These are phyloP conservation scores for Apotomis turbidana DNA, from an alignment of 2,888 invertebrate genomes.

Conservation along the genomic window DNA sequence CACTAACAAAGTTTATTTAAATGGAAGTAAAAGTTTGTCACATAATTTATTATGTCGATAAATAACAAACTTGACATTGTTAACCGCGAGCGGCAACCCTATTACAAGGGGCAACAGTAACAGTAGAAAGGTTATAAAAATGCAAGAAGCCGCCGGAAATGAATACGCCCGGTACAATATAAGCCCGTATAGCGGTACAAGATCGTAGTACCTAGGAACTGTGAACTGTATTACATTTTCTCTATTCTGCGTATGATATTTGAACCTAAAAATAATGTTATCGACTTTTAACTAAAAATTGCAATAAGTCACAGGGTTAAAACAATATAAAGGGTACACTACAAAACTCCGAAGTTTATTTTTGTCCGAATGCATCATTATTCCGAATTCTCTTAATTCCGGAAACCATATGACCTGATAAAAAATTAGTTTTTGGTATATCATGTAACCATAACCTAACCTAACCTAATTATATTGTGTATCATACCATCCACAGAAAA, in stretches of 20 bases:
- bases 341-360: no score
- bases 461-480: no score
- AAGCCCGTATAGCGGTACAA: constrained; percentile 27
- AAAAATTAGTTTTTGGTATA: no score
- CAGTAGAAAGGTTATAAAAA: constrained; percentile 72
- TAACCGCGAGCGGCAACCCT: constrained; percentile 14
- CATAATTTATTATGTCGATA: background rate
- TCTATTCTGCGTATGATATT: background rate
- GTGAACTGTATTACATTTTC: constrained; percentile 14
- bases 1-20: background rate
- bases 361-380: no score
- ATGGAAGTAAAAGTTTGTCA: background rate
- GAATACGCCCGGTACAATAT: constrained; percentile 64
- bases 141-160: constrained; percentile 76
- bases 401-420: no score
- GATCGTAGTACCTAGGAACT: constrained; percentile 42
- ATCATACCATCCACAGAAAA: no score
- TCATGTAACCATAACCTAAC: no score
- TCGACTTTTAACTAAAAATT: no score
- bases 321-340: no score
- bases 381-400: no score
- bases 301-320: no score
- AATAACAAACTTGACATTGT: background rate
- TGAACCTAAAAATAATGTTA: background rate
- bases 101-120: constrained; percentile 54